Evolutionary conservation across 2,797 vertebrate species (phyloP).

Genomic region (Gorsachius magnificus): DNA sequence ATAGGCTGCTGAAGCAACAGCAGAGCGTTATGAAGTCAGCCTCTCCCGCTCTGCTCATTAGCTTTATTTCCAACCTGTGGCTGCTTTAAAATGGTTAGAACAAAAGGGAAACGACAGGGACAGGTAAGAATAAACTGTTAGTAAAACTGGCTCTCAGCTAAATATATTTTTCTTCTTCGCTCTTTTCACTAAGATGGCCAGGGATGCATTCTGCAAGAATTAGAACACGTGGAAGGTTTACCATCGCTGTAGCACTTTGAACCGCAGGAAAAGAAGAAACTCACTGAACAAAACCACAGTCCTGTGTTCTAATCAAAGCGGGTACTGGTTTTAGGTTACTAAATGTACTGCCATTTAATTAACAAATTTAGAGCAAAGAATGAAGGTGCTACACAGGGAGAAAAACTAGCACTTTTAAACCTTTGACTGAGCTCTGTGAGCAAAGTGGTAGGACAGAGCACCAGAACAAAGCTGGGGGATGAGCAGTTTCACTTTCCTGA

Average conservation of each 20-base stretch:
- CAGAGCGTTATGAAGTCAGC: not conserved
- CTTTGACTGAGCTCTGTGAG: not conserved
- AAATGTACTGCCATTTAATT: not conserved
- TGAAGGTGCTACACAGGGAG: not conserved
- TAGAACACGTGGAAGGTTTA: not conserved
- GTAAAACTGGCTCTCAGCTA: not conserved
- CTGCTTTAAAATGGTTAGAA: not conserved
- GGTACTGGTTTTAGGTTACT: not conserved
- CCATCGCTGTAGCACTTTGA: not conserved
- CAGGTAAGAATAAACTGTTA: not conserved
- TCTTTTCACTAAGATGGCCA: not conserved
- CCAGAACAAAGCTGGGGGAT: not conserved
- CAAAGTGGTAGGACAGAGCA: not conserved
- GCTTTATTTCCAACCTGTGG: not conserved
- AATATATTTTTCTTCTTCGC: not conserved
- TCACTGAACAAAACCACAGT: not conserved
- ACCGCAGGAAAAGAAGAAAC: not conserved
- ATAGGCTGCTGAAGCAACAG: not conserved
- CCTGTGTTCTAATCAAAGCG: not conserved
- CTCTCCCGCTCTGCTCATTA: not conserved
- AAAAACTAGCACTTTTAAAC: not conserved
- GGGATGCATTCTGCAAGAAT: not conserved
- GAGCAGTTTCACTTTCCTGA: not conserved
- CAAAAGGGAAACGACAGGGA: not conserved
- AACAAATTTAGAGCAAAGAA: not conserved